phyloP scores from a whole-genome alignment of 2,888 invertebrate species.

The Ypsolopha sequella region DNA sequence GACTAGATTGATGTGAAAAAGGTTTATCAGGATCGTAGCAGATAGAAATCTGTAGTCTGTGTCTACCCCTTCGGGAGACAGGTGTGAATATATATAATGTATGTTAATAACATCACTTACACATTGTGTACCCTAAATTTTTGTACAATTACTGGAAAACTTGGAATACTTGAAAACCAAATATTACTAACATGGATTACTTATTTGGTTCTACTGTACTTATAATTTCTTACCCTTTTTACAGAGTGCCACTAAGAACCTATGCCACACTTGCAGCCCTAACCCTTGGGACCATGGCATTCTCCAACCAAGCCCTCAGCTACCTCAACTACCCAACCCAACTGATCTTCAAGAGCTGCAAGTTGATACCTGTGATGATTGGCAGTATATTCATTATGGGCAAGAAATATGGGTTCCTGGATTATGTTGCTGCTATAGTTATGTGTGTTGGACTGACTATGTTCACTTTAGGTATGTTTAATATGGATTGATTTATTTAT shows the following conservation, averaged over 20 bases:
- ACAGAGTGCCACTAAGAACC: slow-evolving; percentile 84
- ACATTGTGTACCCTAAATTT: no score
- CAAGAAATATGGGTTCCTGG: slow-evolving; percentile 85
- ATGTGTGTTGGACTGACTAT: slow-evolving; percentile 93
- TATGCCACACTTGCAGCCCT: slow-evolving; percentile 87
- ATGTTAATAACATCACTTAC: no score
- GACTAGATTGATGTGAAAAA: no score
- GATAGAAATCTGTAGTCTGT: no score
- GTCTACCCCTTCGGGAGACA: no score
- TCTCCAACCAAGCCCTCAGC: slow-evolving; percentile 94
- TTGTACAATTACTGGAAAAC: no score
- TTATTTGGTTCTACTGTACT: no score
- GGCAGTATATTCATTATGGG: slow-evolving; percentile 94
- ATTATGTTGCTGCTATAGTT: slow-evolving; percentile 84
- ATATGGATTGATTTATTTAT: slow-evolving; percentile 2
- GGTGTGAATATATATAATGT: no score
- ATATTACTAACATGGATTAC: no score
- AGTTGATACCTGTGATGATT: slow-evolving; percentile 94
- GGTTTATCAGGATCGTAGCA: no score
- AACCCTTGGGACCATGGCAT: slow-evolving; percentile 95
- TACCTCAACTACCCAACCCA: slow-evolving; percentile 98
- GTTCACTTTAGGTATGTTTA: slow-evolving; percentile 85
- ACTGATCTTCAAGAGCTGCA: slow-evolving; percentile 98
- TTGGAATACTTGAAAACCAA: no score
- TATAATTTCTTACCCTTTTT: slow-evolving; percentile 20